Conservation (phyloP, 2,888 invertebrate species). For the Euclidia mi region DNA sequence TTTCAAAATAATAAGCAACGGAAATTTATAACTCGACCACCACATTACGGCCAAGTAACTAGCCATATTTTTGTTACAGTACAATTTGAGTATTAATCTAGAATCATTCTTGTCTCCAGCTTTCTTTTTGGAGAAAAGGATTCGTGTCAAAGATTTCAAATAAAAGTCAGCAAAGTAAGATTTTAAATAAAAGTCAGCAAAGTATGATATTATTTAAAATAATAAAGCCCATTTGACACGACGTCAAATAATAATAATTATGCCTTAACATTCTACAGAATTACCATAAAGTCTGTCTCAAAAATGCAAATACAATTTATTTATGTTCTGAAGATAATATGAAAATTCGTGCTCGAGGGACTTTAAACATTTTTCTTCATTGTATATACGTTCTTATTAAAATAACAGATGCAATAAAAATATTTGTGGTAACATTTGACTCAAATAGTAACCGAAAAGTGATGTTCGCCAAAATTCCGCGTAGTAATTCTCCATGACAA, state of each 20-base stretch:
- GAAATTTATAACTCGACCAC: too few species aligned
- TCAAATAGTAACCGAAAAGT: conserved; percentile 32
- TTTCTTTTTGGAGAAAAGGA: too few species aligned
- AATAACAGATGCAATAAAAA: conserved; percentile 17
- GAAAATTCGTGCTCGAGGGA: conserved; percentile 10
- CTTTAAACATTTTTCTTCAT: conserved; percentile 3
- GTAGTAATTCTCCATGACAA: conserved; percentile 58
- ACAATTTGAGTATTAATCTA: too few species aligned
- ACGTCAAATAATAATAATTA: background rate
- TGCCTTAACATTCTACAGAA: background rate
- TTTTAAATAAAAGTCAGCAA: too few species aligned
- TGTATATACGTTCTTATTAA: conserved; percentile 13
- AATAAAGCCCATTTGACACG: too few species aligned
- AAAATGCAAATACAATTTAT: conserved; percentile 18
- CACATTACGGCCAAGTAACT: too few species aligned
- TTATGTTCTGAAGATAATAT: conserved; percentile 21
- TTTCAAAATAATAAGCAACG: too few species aligned
- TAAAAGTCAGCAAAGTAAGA: too few species aligned
- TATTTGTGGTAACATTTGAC: conserved; percentile 12
- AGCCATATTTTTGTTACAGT: too few species aligned
- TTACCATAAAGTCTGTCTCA: background rate
- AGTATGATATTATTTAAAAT: too few species aligned
- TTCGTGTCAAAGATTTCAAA: too few species aligned
- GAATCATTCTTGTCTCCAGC: too few species aligned
- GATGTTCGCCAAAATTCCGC: conserved; percentile 54